phyloP scores from a whole-genome alignment of 2,797 vertebrate genomes.

The Tolypeutes matacus region DNA sequence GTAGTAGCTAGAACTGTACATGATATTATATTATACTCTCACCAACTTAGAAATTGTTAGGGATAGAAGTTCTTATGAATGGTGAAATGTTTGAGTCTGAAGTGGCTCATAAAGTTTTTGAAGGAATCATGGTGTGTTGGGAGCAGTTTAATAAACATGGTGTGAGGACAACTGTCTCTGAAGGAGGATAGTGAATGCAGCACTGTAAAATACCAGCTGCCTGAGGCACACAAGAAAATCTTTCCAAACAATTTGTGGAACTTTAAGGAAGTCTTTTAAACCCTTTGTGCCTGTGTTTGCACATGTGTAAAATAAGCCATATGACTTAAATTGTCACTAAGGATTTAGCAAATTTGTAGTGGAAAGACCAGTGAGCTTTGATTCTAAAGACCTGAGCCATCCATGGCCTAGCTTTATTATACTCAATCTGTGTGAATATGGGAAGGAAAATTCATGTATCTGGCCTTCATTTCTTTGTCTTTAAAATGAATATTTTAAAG shows the following conservation, averaged over 20 bases:
- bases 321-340: background rate
- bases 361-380: background rate
- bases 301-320: background rate
- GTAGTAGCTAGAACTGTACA: background rate
- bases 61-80: background rate
- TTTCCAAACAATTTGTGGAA: slow-evolving; percentile 41
- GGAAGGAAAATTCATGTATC: background rate
- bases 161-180: background rate
- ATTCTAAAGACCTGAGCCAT: background rate
- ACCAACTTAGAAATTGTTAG: background rate
- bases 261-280: slow-evolving; percentile 31
- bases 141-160: background rate
- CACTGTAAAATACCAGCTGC: background rate
- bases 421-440: background rate
- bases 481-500: background rate
- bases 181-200: background rate
- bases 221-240: background rate
- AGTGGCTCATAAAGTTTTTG: slow-evolving; percentile 16
- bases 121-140: background rate
- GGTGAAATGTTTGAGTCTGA: slow-evolving; percentile 33
- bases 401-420: background rate
- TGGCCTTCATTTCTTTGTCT: background rate
- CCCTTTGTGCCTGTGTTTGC: background rate
- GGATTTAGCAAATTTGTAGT: background rate
- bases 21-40: background rate